These are phyloP conservation scores for Euphydryas editha DNA, from an alignment of 2,888 invertebrate genomes.

Conservation along the genomic window DNA sequence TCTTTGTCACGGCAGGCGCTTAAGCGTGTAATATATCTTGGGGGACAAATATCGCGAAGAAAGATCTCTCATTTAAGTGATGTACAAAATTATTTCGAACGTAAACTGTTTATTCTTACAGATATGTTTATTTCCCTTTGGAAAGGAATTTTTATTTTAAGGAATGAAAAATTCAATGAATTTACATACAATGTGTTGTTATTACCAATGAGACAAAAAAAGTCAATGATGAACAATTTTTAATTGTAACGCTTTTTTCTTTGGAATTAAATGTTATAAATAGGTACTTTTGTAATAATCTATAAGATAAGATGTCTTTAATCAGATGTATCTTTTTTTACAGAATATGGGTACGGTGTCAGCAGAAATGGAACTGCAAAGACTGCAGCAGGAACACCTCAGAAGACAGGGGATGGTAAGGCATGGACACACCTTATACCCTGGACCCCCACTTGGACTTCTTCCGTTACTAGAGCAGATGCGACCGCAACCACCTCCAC, in stretches of 20 bases:
- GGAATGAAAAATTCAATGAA: background rate
- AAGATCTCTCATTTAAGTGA: constrained; percentile 68
- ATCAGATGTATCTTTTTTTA: constrained; percentile 41
- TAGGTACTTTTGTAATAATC: background rate
- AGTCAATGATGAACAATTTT: too few species aligned
- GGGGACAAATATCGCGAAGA: constrained; percentile 70
- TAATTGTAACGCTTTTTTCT: too few species aligned
- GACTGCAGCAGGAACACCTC: constrained; percentile 86
- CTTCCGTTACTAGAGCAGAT: constrained; percentile 89
- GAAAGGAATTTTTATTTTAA: background rate
- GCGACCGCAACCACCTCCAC: constrained; percentile 71
- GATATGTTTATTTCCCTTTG: background rate
- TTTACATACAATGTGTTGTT: too few species aligned
- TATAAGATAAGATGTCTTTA: too few species aligned
- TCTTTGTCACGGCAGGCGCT: constrained; percentile 68
- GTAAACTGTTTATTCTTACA: constrained; percentile 50
- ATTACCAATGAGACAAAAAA: too few species aligned
- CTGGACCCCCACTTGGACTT: constrained; percentile 86
- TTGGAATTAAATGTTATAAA: too few species aligned
- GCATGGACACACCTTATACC: constrained; percentile 73
- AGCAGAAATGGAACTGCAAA: constrained; percentile 86
- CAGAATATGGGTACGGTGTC: constrained; percentile 77
- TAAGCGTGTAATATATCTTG: constrained; percentile 74
- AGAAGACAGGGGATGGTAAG: constrained; percentile 83
- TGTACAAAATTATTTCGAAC: constrained; percentile 60